phyloP scores from a whole-genome alignment of 2,113 vertebrate species.

The Sinocyclocheilus anophthalmus region DNA sequence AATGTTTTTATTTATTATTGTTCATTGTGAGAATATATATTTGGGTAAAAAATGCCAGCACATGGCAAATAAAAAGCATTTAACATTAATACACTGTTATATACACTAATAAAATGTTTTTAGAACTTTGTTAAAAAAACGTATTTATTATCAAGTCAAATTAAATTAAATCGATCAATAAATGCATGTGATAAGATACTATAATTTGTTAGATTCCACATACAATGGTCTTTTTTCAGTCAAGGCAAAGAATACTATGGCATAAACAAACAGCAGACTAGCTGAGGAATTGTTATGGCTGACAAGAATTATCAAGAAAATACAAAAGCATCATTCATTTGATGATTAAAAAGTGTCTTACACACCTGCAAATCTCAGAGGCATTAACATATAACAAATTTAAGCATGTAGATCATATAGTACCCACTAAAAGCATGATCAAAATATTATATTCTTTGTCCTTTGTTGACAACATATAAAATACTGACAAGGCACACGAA shows the following conservation, averaged over 20 bases:
- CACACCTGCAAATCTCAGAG: background rate
- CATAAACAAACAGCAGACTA: background rate
- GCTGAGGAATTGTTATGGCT: background rate
- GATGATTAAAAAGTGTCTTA: background rate
- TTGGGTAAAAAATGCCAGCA: background rate
- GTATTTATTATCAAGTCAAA: background rate
- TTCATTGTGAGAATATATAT: too few species aligned
- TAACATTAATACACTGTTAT: background rate
- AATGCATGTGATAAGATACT: constrained; percentile 1
- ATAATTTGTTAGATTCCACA: constrained; percentile 11
- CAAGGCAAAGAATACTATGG: background rate
- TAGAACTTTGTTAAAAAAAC: background rate
- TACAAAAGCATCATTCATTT: background rate
- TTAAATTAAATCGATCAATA: constrained; percentile 11
- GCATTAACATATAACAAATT: background rate
- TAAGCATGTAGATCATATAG: background rate
- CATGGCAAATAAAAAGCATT: background rate
- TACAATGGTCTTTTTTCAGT: background rate
- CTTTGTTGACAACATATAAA: constrained; percentile 3
- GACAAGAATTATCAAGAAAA: background rate
- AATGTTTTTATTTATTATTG: too few species aligned
- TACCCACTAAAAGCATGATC: background rate
- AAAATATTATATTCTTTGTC: background rate
- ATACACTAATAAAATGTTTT: background rate
- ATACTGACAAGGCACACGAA: constrained; percentile 13